These are phyloP conservation scores for Blastomussa wellsi DNA, from an alignment of 92 coral and sea anemone species.

Conservation along the genomic window DNA sequence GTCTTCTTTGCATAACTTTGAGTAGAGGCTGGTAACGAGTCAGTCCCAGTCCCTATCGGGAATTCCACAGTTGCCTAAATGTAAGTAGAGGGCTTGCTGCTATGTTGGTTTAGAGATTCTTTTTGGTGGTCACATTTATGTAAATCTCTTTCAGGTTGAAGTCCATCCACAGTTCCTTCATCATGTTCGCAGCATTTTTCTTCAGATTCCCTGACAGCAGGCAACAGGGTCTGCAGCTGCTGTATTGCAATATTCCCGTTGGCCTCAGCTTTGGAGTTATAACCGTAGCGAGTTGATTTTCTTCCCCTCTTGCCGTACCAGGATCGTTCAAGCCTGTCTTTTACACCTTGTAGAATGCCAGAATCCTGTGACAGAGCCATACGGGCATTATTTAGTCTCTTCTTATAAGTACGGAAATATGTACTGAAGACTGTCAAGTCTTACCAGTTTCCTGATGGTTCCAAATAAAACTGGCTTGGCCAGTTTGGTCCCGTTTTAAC, in stretches of 20 bases:
- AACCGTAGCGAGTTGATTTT: neutral
- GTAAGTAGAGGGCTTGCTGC: conserved; percentile 22
- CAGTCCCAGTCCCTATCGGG: neutral
- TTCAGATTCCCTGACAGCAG: neutral
- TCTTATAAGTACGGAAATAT: no score
- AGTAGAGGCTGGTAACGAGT: no score
- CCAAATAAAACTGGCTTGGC: neutral
- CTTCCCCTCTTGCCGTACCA: conserved; percentile 12
- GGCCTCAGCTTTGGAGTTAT: neutral
- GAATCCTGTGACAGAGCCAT: neutral
- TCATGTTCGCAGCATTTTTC: neutral
- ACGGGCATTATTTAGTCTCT: neutral
- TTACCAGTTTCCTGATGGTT: neutral
- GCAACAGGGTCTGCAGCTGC: conserved; percentile 2
- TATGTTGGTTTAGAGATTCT: neutral
- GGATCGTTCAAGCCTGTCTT: conserved; percentile 13
- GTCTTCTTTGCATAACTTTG: no score
- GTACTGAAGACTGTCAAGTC: neutral
- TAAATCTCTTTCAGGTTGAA: neutral
- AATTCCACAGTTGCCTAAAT: neutral
- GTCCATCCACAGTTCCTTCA: neutral
- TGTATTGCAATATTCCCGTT: conserved; percentile 15
- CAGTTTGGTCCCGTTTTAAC: no score
- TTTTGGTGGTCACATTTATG: neutral
- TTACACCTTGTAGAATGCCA: conserved; percentile 9